A percentile compares a stretch with the other conserved stretches of the same genome.
phyloP scores from a whole-genome alignment of 2,113 vertebrate genomes.

The Meriones unguiculatus region DNA sequence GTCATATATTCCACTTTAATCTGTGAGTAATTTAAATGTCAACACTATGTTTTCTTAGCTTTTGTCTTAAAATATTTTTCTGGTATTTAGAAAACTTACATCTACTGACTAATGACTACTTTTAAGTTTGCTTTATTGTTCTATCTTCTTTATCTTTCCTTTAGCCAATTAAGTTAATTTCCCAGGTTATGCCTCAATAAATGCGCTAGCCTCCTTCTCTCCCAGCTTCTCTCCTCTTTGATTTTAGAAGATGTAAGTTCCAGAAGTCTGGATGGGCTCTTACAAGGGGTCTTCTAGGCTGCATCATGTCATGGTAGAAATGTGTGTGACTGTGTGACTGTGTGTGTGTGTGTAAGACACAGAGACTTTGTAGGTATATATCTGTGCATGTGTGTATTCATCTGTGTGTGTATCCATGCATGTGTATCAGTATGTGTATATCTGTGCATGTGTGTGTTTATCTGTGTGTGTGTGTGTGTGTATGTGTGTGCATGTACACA shows the following conservation, averaged over 20 bases:
- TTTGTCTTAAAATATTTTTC: background rate
- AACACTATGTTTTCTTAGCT: conserved; percentile 20
- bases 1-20: background rate
- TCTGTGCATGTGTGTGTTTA: background rate
- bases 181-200: background rate
- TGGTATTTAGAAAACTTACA: background rate
- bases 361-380: background rate
- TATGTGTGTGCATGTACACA: background rate
- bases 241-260: background rate
- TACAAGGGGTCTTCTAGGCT: background rate
- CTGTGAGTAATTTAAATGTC: background rate
- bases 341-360: background rate
- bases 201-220: background rate
- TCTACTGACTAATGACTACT: background rate
- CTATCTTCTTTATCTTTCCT: background rate
- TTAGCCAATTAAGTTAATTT: background rate
- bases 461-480: background rate
- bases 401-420: background rate
- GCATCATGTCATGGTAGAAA: background rate
- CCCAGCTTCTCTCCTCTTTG: background rate
- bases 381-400: background rate
- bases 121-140: background rate
- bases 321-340: background rate
- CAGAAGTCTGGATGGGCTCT: background rate
- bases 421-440: background rate